A percentile compares a stretch with the other conserved stretches of the same genome.
These are phyloP conservation scores for Amblyjoppa proteus DNA, from an alignment of 2,888 invertebrate species.

Conservation along the genomic window DNA sequence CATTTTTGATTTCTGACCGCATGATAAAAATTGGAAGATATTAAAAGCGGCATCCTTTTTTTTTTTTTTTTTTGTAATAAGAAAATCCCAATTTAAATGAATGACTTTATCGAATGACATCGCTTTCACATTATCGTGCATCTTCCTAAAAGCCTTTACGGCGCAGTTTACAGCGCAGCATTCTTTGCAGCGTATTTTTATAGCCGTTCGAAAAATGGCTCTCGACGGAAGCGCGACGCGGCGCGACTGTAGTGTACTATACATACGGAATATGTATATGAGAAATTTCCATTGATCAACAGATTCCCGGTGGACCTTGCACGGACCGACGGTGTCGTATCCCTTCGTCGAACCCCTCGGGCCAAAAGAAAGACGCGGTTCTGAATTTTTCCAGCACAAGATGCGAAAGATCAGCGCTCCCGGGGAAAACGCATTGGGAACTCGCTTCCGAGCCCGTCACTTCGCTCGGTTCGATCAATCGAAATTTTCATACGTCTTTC, in stretches of 20 bases:
- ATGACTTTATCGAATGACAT: too few species aligned
- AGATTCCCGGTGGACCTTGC: conserved; percentile 72
- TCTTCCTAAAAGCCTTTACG: neutral
- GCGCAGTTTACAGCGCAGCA: neutral
- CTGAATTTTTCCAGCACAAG: conserved; percentile 25
- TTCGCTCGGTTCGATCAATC: conserved; percentile 19
- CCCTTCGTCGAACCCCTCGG: conserved; percentile 20
- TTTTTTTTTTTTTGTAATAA: too few species aligned
- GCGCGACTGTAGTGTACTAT: neutral
- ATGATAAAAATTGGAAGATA: too few species aligned
- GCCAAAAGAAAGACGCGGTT: conserved; percentile 15
- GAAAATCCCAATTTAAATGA: too few species aligned
- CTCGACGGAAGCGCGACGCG: neutral
- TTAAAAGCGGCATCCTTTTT: too few species aligned
- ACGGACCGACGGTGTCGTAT: conserved; percentile 31
- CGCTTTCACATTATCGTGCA: neutral
- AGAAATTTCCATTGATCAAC: conserved; percentile 71
- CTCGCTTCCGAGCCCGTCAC: neutral
- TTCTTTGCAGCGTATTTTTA: neutral
- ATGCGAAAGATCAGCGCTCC: conserved; percentile 10
- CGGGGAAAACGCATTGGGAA: conserved; percentile 1
- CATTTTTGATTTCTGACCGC: too few species aligned
- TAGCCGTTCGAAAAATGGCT: conserved; percentile 21
- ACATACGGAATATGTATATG: conserved; percentile 12
- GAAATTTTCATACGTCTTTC: conserved; percentile 28